A percentile compares a stretch with the other conserved stretches of the same genome.
Conservation (phyloP, 2,797 vertebrate genomes). For the Darevskia nairensis region DNA sequence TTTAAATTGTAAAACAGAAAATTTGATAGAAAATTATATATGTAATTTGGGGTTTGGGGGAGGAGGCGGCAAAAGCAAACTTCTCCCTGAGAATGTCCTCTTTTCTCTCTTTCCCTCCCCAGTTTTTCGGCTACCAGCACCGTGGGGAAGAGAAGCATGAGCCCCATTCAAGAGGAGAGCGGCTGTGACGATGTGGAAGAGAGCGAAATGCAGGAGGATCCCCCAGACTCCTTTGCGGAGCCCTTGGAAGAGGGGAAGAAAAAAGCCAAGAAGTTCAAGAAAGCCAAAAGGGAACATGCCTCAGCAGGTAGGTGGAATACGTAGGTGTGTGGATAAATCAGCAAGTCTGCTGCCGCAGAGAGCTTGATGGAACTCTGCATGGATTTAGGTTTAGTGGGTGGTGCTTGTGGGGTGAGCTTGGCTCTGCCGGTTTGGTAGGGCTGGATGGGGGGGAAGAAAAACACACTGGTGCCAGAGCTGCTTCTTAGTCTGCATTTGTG, state of each 20-base stretch:
- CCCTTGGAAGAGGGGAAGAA: conserved; percentile 78
- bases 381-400: not conserved
- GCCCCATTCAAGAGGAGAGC: conserved; percentile 83
- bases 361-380: not conserved
- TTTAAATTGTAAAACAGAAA: too few relatives aligned
- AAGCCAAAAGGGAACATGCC: conserved; percentile 73
- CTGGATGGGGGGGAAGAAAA: not conserved
- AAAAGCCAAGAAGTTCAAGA: conserved; percentile 88
- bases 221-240: conserved; percentile 79
- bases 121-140: conserved; percentile 74
- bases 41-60: too few relatives aligned
- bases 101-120: not conserved
- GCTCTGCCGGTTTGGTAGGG: not conserved
- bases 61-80: too few relatives aligned
- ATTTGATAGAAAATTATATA: too few relatives aligned
- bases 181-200: conserved; percentile 71
- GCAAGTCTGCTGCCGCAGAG: too few relatives aligned
- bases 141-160: conserved; percentile 87
- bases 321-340: too few relatives aligned
- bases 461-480: too few relatives aligned
- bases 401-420: not conserved
- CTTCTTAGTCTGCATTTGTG: not conserved
- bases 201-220: conserved; percentile 65
- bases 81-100: too few relatives aligned
- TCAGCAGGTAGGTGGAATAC: conserved; percentile 73